These are phyloP conservation scores for Phrynocephalus guinanensis DNA, from an alignment of 2,797 vertebrate species.

Conservation along the genomic window DNA sequence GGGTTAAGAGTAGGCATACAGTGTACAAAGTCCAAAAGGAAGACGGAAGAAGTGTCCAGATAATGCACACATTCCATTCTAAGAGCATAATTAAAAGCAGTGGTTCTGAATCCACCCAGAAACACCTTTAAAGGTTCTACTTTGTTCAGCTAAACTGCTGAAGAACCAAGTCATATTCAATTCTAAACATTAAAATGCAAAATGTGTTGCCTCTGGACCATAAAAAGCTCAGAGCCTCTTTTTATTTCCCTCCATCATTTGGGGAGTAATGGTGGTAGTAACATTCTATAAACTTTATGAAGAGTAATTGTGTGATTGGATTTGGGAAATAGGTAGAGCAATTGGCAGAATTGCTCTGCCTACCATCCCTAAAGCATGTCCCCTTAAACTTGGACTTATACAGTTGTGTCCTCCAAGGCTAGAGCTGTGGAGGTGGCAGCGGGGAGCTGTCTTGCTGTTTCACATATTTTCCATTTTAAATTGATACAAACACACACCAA, in stretches of 20 bases:
- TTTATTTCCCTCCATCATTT: not conserved
- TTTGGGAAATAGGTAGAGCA: not conserved
- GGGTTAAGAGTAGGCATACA: not conserved
- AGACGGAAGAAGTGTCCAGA: not conserved
- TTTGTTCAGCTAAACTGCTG: not conserved
- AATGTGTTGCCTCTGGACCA: not conserved
- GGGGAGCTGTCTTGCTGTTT: not conserved
- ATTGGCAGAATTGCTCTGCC: not conserved
- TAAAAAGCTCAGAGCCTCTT: not conserved
- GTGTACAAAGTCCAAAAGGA: not conserved
- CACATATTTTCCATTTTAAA: not conserved
- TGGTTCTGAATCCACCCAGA: not conserved
- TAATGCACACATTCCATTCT: not conserved
- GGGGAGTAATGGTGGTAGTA: not conserved
- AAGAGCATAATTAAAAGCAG: not conserved
- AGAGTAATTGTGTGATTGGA: not conserved
- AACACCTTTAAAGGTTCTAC: no score
- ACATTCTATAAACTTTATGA: not conserved
- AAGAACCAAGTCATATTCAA: not conserved
- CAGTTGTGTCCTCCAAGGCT: not conserved
- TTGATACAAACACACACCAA: not conserved
- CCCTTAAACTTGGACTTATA: not conserved
- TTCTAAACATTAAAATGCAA: not conserved
- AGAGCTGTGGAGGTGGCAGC: no score
- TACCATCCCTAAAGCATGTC: no score